A percentile compares a stretch with the other conserved stretches of the same genome.
These are phyloP conservation scores for Tadarida brasiliensis DNA, from an alignment of 2,797 vertebrate genomes.

Conservation along the genomic window DNA sequence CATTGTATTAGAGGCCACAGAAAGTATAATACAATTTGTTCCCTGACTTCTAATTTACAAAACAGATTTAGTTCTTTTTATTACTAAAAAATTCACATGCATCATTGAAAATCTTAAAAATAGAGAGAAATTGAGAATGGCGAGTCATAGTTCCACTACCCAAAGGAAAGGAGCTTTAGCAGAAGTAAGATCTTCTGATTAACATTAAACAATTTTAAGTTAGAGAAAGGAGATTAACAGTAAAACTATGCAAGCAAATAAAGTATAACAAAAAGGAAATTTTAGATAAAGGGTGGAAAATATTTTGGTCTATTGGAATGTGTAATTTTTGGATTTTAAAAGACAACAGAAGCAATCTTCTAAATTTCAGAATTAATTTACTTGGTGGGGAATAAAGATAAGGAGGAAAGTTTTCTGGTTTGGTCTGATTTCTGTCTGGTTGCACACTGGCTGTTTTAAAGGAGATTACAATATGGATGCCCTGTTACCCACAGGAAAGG, in stretches of 20 bases:
- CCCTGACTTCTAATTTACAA: slow-evolving; percentile 21
- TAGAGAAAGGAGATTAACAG: background rate
- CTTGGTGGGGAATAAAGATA: background rate
- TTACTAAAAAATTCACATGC: background rate
- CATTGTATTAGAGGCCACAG: background rate
- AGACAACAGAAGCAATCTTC: background rate
- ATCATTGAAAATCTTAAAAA: slow-evolving; percentile 43
- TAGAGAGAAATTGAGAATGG: background rate
- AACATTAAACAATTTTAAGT: background rate
- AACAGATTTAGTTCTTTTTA: background rate
- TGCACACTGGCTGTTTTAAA: background rate
- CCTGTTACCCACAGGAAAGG: background rate
- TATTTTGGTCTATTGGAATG: slow-evolving; percentile 7
- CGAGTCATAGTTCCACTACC: background rate
- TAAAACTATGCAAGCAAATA: slow-evolving; percentile 10
- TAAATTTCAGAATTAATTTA: slow-evolving; percentile 38
- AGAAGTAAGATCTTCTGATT: background rate
- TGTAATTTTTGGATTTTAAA: slow-evolving; percentile 49
- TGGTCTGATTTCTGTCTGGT: background rate
- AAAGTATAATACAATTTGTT: background rate
- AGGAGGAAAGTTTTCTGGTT: background rate
- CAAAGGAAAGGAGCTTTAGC: background rate
- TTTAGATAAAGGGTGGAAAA: background rate
- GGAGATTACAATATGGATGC: background rate
- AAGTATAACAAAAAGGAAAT: background rate